Conservation (phyloP, 2,113 vertebrate genomes). For the Alligator mississippiensis region DNA sequence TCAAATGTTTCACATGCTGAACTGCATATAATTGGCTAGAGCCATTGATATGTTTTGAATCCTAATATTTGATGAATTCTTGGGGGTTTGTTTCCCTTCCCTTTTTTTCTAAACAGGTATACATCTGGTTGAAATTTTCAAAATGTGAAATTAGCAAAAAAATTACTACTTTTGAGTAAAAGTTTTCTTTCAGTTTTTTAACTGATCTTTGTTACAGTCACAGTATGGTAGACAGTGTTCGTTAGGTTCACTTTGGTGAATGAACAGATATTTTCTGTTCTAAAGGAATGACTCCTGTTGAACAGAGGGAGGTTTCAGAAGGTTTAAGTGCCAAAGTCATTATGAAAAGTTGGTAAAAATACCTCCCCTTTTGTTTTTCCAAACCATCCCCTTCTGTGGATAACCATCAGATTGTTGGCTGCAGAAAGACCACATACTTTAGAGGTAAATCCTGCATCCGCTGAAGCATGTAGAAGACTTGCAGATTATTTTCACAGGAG, state of each 20-base stretch:
- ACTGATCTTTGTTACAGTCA: background rate
- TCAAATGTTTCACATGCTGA: background rate
- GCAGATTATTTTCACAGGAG: background rate
- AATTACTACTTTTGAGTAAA: no score
- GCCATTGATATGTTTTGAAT: constrained; percentile 6
- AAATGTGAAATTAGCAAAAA: background rate
- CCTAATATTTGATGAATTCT: background rate
- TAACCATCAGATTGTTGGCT: background rate
- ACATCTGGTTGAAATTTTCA: background rate
- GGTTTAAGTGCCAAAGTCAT: background rate
- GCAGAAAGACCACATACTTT: background rate
- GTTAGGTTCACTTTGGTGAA: background rate
- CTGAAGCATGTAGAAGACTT: background rate
- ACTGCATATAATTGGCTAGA: background rate
- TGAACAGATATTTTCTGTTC: background rate
- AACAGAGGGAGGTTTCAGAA: background rate
- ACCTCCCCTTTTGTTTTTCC: background rate
- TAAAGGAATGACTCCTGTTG: background rate
- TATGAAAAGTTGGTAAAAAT: background rate
- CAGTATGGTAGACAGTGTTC: background rate
- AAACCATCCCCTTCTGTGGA: background rate
- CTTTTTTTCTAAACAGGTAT: background rate
- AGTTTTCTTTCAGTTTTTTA: background rate
- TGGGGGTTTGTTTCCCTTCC: background rate
- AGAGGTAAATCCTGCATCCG: background rate